Base-by-base conservation (phyloP, 2,113 vertebrate genomes). In the Clarias macrocephalus region DNA sequence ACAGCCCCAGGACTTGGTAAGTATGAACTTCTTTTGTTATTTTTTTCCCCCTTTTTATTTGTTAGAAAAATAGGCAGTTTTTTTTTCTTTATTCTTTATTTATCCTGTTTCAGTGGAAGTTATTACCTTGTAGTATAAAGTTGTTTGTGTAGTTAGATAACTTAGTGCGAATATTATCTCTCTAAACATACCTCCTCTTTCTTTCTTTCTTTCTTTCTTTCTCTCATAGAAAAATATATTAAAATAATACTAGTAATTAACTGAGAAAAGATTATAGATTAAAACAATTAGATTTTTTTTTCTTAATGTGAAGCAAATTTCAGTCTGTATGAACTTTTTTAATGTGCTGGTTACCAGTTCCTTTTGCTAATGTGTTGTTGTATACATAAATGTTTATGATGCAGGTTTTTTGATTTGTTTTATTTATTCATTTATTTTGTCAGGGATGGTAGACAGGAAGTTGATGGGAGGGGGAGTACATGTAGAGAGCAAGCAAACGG, bases 21-120 rank as follows among this genome's bases (percentile, higher is more conserved):
- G 95, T 96, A 95, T 92, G 94, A 93, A 94, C 94, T 94, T 93
- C 94, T 94, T 95, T 93, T 95, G 91, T 95, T 94, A 23, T 62
- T 59, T 66, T 75, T 57, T 85, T 91, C 37, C 13, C 54, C 83
- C 65, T 89, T 81, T 85, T 66, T 33, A 87, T 93, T 90, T 88
- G 70, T 89, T 91, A 54, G 5, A 8, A 75, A 65, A 54, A 42
- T 52, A 56, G 11, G 16, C 68, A 75, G 48, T 0, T 77, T 13
- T 77, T 72, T 73, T 11, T 30, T 23, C 28, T n/a, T 72, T 37
- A 30, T 54, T 57, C 18, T 79, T 11, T 13, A 77, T 77, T 77
- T n/a, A 88, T 85, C 42, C 87, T 30, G 18, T 12, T 62, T 52
- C 76, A 63, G 21, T 28, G 37, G 12, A 84, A 84, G 19, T 76